Conservation (phyloP, 1,140 invertebrate genomes). For the Sminthurinus signatus region DNA sequence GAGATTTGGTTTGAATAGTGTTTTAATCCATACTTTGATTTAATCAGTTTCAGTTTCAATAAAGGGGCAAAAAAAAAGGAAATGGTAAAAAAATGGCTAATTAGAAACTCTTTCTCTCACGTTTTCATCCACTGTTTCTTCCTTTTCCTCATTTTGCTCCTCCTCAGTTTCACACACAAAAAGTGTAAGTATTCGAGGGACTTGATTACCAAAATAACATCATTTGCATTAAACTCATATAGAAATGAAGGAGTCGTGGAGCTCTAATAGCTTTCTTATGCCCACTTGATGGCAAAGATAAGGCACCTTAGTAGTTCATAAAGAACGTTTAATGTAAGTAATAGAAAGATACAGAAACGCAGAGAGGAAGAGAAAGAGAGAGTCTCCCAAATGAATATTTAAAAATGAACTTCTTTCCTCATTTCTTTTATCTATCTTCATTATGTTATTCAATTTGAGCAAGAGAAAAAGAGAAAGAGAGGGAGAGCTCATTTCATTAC, state of each 20-base stretch:
- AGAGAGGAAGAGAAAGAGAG: too few relatives aligned
- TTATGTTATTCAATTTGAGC: background rate
- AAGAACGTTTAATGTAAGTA: slow-evolving; percentile 20
- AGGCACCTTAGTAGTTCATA: slow-evolving; percentile 30
- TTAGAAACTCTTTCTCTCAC: slow-evolving; percentile 6
- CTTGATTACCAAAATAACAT: slow-evolving; percentile 9
- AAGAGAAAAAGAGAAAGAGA: too few relatives aligned
- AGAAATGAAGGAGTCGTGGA: slow-evolving; percentile 1
- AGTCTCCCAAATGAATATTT: slow-evolving; percentile 3
- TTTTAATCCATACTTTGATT: slow-evolving; percentile 10
- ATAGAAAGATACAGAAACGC: background rate
- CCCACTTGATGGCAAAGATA: slow-evolving; percentile 16
- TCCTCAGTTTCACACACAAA: too few relatives aligned
- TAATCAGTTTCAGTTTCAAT: slow-evolving; percentile 7
- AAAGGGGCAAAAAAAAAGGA: background rate
- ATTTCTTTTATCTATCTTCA: background rate
- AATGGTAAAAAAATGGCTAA: slow-evolving; percentile 11
- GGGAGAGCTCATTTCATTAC: too few relatives aligned
- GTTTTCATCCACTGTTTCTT: too few relatives aligned
- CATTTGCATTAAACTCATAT: slow-evolving; percentile 11
- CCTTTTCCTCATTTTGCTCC: too few relatives aligned
- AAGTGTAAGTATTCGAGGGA: background rate
- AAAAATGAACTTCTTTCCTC: background rate
- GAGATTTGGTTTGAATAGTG: too few relatives aligned
- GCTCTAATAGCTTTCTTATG: slow-evolving; percentile 13